Base-by-base conservation (phyloP, 2,113 vertebrate genomes). In the Dipodomys merriami region DNA sequence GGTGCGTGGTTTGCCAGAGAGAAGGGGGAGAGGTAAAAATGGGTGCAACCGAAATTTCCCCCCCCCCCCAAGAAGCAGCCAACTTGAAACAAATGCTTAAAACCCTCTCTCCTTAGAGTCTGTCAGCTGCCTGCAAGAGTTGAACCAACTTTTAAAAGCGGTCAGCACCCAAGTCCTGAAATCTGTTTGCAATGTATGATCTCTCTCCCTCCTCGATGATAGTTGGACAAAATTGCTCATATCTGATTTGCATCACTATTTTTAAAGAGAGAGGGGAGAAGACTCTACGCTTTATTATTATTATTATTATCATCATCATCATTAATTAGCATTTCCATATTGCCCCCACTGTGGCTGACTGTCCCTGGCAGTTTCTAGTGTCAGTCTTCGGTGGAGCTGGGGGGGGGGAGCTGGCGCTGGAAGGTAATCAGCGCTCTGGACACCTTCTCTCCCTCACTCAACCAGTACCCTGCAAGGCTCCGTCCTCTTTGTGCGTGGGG, bases 331-430 rank as follows among this genome's bases (percentile, higher is more conserved):
- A 27, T 69, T 57, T 71, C 11, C 60, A 30, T 2, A 29, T 0
- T 25, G 20, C 18, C 16, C 6, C 23, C 8, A 69, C 0, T 44
- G 57, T 44, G 88, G 1, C 29, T 83, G 69, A 46, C n/a, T 62
- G 88, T 39, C 39, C 39, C 39, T 57, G 53, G 83, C 30, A 62
- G 83, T 94, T 80, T 88, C 30, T 84, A 64, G 68, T 88, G 74
- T 84, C 9, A 1, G 81, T 22, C 16, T 86, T 93, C 19, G 33
- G 57, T 4, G 57, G 67, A 65, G 22, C 11, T 68, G 53, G 53
- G 16, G 53, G 15, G 12, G 53, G 53, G 53, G 53, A 18, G 15
- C 13, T 39, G 39, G 12, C 53, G 3, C 11, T 4, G 53, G 53
- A 57, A 13, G 12, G 53, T 57, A 57, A 18, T 18, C 13, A 13